phyloP scores from a whole-genome alignment of 1,140 invertebrate species.

The Sminthurinus signatus region DNA sequence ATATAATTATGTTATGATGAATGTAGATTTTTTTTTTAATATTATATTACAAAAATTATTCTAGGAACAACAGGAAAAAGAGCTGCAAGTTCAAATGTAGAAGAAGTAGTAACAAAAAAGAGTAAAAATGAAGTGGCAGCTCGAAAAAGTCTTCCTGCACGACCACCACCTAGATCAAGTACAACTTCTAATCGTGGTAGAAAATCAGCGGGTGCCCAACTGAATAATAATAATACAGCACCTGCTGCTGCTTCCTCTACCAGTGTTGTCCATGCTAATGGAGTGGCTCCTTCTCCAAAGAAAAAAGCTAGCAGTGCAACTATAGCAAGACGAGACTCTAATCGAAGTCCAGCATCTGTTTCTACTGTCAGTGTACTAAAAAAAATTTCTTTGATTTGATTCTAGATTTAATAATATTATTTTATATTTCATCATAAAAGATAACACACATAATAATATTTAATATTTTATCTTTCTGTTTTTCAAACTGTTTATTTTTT shows the following conservation, averaged over 20 bases:
- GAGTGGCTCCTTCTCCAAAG: not conserved
- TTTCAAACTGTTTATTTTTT: too few species aligned
- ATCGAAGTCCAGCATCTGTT: not conserved
- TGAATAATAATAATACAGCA: not conserved
- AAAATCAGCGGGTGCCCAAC: constrained; percentile 1
- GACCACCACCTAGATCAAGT: not conserved
- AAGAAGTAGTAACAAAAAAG: constrained; percentile 14
- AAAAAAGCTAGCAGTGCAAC: not conserved
- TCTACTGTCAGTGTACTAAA: too few species aligned
- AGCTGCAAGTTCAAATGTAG: constrained; percentile 11
- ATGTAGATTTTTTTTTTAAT: too few species aligned
- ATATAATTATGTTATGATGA: too few species aligned
- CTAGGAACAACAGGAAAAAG: constrained; percentile 18
- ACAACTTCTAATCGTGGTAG: not conserved
- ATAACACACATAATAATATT: too few species aligned
- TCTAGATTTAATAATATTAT: too few species aligned
- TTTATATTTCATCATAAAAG: too few species aligned
- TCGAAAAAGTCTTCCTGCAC: not conserved
- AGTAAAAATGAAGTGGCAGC: constrained; percentile 9
- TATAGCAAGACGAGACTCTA: not conserved
- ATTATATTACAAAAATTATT: not conserved
- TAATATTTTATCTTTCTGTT: too few species aligned
- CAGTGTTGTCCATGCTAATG: not conserved
- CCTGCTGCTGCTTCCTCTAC: not conserved
- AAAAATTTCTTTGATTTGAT: not conserved